Base-by-base conservation (phyloP, 2,888 invertebrate species). In the Malacosoma neustria region DNA sequence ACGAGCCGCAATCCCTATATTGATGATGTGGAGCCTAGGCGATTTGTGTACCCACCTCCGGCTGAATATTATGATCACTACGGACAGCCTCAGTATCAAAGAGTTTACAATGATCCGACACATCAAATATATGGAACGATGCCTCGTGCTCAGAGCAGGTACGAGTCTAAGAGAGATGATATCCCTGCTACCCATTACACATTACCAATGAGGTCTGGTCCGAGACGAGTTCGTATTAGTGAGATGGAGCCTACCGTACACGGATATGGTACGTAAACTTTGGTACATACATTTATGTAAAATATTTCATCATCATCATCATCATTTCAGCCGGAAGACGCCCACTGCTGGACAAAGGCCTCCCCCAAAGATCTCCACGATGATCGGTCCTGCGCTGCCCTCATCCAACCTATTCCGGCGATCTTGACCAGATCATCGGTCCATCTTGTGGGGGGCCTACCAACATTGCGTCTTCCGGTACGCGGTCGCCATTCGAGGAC, bases 171-270 rank as follows among this genome's bases (percentile, higher is more conserved):
- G 38, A 48, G 45, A 36, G 47, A 43, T 37, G 55, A 49, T 43
- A 51, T 57, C 13, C 56, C 53, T 30, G 57, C 58, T 49, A 73
- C 64, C 32, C 65, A 68, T 51, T 69, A 75, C 44, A 75, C 81
- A 4, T 55, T 84, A 46, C 84, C 84, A 29, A 51, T 56, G 38
- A 70, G 71, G 54, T 68, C 68, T 33, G 66, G 61, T 34, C 60
- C 66, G 41, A 63, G 84, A 55, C 73, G 82, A 33, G 85, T 85
- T 22, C 75, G 84, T 51, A 84, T 85, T 57, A 81, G 81, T 50
- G 72, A 80, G 46, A 60, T 66, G 39, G 61, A 71, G 40, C 76
- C 85, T 14, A 67, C 71, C 49, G 68, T 84, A 38, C 65, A 79
- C 48, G 84, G 77, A 57, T 84, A 84, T 54, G 84, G 85, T 85